Evolutionary conservation across 2,888 invertebrate genomes (phyloP), one percentile per base, ranked within the genome.

Genomic region (Malthinus seriepunctatus): DNA sequence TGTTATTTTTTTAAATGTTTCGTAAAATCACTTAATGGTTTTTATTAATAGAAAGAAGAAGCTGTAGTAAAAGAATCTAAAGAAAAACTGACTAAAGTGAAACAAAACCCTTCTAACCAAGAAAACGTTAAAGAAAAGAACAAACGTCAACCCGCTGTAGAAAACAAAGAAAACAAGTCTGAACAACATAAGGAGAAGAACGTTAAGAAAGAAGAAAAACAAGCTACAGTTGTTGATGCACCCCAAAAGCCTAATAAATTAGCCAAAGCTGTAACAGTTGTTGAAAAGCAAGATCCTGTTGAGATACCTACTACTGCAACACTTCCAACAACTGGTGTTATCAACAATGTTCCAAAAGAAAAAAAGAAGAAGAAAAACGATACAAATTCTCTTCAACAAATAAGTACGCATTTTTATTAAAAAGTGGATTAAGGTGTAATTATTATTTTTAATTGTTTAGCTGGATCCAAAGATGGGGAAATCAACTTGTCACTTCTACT

Each of bases 401-500:
- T 84, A 66, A 79, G 84, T 84, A 73, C 79, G 79, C 71, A 47
- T 34, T 56, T 52, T 32, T 34, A 23, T 38, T 57, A 15, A 48
- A 12, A 35, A 42, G 12, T 56, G 37, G 23, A 15, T 48, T 15
- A 46, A 38, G n/a, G n/a, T n/a, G n/a, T n/a, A n/a, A 32, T 23
- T 8, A 23, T 34, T 10, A 7, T 35, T 32, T 31, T 32, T 48
- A 23, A 32, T 56, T 32, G 47, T 65, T 57, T 63, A 85, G 88
- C 88, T 15, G 86, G 86, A 48, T 88, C 88, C 68, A 83, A 84
- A 69, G 87, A 89, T 71, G 88, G 86, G 46, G 88, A 86, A 62
- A 86, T 89, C 23, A 86, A 85, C 53, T 82, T 89, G 65, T 73
- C 91, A 63, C 86, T 89, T 75, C 85, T 89, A 32, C 83, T 91